Base-by-base conservation (phyloP, 2,888 invertebrate species). In the Thereva nobilitata region DNA sequence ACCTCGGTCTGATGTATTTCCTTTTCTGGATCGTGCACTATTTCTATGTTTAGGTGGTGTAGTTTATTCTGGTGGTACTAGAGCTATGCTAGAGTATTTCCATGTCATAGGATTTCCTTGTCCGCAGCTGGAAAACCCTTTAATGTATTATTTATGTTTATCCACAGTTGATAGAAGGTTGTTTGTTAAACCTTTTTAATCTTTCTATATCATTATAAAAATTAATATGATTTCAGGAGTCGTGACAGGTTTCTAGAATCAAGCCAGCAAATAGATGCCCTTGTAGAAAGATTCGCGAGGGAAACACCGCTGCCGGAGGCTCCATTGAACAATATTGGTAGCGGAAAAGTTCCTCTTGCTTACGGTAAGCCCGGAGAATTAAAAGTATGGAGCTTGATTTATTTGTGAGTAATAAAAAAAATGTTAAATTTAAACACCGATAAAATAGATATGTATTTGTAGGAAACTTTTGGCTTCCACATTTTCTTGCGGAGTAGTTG, bases 31-130 rank as follows among this genome's bases (percentile, higher is more conserved):
- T 80, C 77, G 93, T 41, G 93, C 96, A 0, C 87, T 96, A 3
- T 92, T 95, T 76, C 83, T 97, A 4, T 96, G 95, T 73, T 84
- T 96, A 44, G 94, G 94, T 0, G 93, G 96, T 74, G 91, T 95
- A 40, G 95, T 96, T 4, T 94, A 93, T 79, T 91, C 92, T 0
- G 96, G 96, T 0, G 92, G 93, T 7, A 97, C 97, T 0, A 85
- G 94, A 63, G 90, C 94, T 73, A 92, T 98, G 86, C 83, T 97
- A 68, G 93, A 94, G 76, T 97, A 98, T 80, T 98, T 97, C 80
- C 91, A 93, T 66, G 90, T 90, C 71, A 94, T 97, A 72, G 97
- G 97, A 2, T 97, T 96, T 78, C 96, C 97, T 0, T 98, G 97
- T 79, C 97, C 97, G 0, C 93, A 95, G 77, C 83, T 96, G 56